These are phyloP conservation scores for Anolis apletophallus DNA, from an alignment of 2,797 vertebrate species.

Conservation along the genomic window DNA sequence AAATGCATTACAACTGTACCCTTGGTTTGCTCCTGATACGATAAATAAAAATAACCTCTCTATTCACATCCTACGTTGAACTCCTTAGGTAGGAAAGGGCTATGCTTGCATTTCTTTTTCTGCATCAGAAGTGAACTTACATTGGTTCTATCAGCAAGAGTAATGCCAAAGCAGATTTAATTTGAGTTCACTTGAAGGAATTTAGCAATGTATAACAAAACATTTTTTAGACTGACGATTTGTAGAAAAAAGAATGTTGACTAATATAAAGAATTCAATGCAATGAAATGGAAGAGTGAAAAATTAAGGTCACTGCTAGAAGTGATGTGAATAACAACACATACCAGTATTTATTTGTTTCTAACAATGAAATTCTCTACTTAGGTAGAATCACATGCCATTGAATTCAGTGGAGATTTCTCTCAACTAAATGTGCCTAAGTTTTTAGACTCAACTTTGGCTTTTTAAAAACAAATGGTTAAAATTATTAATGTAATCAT, in stretches of 20 bases:
- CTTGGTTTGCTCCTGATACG: no score
- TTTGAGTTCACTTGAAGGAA: conserved; percentile 37
- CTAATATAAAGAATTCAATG: conserved; percentile 4
- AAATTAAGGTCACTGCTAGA: background rate
- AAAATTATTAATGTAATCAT: background rate
- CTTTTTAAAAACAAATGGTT: background rate
- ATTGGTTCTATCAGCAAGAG: background rate
- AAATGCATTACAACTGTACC: no score
- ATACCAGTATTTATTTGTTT: background rate
- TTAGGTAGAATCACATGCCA: no score
- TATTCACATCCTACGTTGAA: background rate
- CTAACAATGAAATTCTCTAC: background rate
- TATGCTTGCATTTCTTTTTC: no score
- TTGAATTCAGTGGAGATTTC: no score
- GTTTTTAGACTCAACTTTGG: background rate
- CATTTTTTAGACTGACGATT: conserved; percentile 7
- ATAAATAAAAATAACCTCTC: no score
- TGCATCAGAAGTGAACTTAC: no score
- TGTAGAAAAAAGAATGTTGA: background rate
- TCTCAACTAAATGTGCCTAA: no score
- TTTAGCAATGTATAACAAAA: conserved; percentile 37
- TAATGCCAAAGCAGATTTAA: background rate
- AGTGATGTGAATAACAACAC: background rate
- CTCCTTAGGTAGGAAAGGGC: background rate
- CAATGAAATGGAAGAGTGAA: background rate